Base-by-base conservation (phyloP, 1,140 invertebrate genomes). In the Halyomorpha halys region DNA sequence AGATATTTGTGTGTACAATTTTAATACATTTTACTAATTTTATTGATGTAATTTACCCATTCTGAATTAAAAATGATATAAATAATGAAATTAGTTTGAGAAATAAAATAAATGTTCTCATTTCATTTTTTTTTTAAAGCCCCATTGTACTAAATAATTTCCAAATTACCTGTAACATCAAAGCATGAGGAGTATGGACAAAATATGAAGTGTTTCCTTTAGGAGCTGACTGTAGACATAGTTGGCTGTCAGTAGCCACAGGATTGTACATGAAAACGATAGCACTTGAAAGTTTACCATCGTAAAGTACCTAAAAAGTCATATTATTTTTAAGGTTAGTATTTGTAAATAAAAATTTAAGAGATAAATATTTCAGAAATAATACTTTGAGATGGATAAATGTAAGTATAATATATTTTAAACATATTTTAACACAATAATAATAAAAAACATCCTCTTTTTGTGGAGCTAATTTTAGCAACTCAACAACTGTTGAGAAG, bases 221-320 rank as follows among this genome's bases (percentile, higher is more conserved):
- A 62, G 95, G 93, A 63, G 92, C 91, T 64, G 94, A 96, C 78
- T 98, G 95, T 65, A 99, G 82, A 81, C 96, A 98, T 53, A 99
- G 82, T 77, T 99, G 96, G 72, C 93, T 93, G 77, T 99, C 95
- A 47, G 91, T 94, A 60, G 97, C 96, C 71, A 99, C 96, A 59
- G 97, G 97, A 78, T 98, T 99, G 81, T 99, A 99, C 89, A 98
- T 97, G 77, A 99, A 98, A 70, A 99, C 92, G 73, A 99, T 93
- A 69, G 91, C 89, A 71, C 86, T 90, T 66, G 94, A 96, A 71
- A 99, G 79, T 78, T 96, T 97, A 65, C 95, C 95, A 79, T 99
- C 97, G 78, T 98, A 99, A 69, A 99, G 80, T 66, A 98, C 92
- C 91, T 97, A 77, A 44, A 78, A 74, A 62, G 30, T n/a, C 3